Evolutionary conservation across 2,888 invertebrate genomes (phyloP), one percentile per base, ranked within the genome.

Genomic region (Hetaerina titia): DNA sequence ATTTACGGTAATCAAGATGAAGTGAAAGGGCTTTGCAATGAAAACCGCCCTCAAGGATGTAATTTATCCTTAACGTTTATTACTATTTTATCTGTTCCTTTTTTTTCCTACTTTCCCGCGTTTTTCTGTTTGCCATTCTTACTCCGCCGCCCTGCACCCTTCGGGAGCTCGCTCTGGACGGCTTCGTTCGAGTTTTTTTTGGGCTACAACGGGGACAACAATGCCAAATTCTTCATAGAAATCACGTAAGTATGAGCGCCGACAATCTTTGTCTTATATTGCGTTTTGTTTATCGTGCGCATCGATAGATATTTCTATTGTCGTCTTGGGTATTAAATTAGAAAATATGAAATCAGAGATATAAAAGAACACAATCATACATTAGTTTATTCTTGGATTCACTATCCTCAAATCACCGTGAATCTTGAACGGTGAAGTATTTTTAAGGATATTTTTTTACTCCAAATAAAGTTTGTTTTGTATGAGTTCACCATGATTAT

Each of bases 1-100:
- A 90, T 90, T 90, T 90, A 90, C 90, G 90, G 90, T 92, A 92
- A 92, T 92, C 92, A 92, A 92, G 92, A 92, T 92, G 69, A 92
- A 92, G 90, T 90, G 90, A 90, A 90, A 90, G 90, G 63, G 90
- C 56, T 63, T 56, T 60, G 81, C 81, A 13, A 81, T 63, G 64
- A 92, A 90, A 90, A 90, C 45, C 81, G 81, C 81, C 90, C 90
- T 90, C 64, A 64, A 90, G 90, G 90, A 90, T 64, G 64, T 90
- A 90, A 90, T 90, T 90, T 90, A 90, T 90, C 90, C 90, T 31
- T 19, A 58, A 89, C 89, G 58, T 81, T 81, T 81, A 81, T 81
- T 31, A 81, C 31, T 81, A 81, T 81, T 81, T 81, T 81, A 81
- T 81, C 81, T 58, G 57, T 57, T 58, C 17, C 57, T 89, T 57